Percentiles rank a stretch among this genome's conserved stretches.
Conservation (phyloP, 2,113 vertebrate species). For the Corydoras sp. region DNA sequence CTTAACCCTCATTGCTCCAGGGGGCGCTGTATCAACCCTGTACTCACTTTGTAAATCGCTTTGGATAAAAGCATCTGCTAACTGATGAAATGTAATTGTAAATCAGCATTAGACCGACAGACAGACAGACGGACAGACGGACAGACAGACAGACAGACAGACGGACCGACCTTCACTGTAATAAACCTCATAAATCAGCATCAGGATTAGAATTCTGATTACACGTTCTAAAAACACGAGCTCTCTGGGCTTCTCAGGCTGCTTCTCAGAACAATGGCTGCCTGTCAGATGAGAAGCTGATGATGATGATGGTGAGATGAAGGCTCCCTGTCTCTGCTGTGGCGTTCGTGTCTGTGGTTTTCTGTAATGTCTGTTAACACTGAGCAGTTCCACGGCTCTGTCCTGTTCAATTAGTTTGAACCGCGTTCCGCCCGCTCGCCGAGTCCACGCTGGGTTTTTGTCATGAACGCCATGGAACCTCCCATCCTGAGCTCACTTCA, state of each 20-base stretch:
- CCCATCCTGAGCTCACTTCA: constrained; percentile 56
- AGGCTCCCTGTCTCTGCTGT: constrained; percentile 30
- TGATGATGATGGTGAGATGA: not conserved
- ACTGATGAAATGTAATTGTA: too few relatives aligned
- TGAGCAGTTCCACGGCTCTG: constrained; percentile 56
- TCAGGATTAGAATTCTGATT: too few relatives aligned
- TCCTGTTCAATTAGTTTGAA: constrained; percentile 51
- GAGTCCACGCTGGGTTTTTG: constrained; percentile 43
- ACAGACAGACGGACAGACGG: too few relatives aligned
- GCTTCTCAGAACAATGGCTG: constrained; percentile 17
- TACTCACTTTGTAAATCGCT: too few relatives aligned
- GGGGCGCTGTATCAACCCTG: too few relatives aligned
- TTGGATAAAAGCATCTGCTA: too few relatives aligned
- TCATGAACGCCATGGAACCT: constrained; percentile 39
- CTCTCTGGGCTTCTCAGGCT: not conserved
- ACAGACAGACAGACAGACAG: too few relatives aligned
- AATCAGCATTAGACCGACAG: too few relatives aligned
- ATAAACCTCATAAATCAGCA: too few relatives aligned
- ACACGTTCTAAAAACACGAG: not conserved
- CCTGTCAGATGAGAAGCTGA: constrained; percentile 13
- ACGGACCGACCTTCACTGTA: too few relatives aligned
- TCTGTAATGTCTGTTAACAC: constrained; percentile 59
- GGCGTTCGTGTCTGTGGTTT: constrained; percentile 13
- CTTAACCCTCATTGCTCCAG: too few relatives aligned
- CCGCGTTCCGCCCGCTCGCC: too few relatives aligned